A percentile compares a stretch with the other conserved stretches of the same genome.
These are phyloP conservation scores for Meandrusa payeni DNA, from an alignment of 2,888 invertebrate genomes.

Conservation along the genomic window DNA sequence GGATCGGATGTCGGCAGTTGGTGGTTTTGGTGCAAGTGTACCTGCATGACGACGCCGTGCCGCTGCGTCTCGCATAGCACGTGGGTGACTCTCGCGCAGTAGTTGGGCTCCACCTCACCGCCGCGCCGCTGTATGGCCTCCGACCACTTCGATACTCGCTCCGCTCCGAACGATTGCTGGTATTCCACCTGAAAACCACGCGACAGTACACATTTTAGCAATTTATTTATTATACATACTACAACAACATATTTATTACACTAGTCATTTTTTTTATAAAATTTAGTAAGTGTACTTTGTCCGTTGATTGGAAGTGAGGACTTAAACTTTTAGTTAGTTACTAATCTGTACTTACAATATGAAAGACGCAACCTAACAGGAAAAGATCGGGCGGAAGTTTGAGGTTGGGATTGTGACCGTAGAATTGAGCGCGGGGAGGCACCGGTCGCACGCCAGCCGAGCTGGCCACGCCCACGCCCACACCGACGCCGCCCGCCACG, in stretches of 20 bases:
- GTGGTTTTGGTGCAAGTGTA: too few relatives aligned
- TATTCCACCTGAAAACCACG: slow-evolving; percentile 81
- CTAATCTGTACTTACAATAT: slow-evolving; percentile 78
- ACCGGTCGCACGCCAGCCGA: slow-evolving; percentile 72
- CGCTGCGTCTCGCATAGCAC: slow-evolving; percentile 95
- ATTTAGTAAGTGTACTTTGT: too few relatives aligned
- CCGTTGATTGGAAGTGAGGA: too few relatives aligned
- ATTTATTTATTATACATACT: too few relatives aligned
- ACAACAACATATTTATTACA: too few relatives aligned
- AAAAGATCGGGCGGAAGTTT: slow-evolving; percentile 94
- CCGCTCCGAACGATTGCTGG: slow-evolving; percentile 83
- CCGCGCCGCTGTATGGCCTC: slow-evolving; percentile 89
- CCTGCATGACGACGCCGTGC: slow-evolving; percentile 94
- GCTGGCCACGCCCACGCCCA: slow-evolving; percentile 48
- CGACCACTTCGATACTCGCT: slow-evolving; percentile 83
- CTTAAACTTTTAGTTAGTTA: neutral
- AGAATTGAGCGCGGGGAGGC: slow-evolving; percentile 88
- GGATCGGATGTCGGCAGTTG: too few relatives aligned
- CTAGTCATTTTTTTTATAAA: too few relatives aligned
- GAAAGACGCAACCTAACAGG: slow-evolving; percentile 95
- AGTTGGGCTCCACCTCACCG: slow-evolving; percentile 92
- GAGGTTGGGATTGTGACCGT: slow-evolving; percentile 95
- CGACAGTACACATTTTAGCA: too few relatives aligned
- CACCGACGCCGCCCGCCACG: slow-evolving; percentile 58
- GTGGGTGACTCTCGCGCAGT: slow-evolving; percentile 94